These are phyloP conservation scores for Byasa hedistus DNA, from an alignment of 2,888 invertebrate species.

Conservation along the genomic window DNA sequence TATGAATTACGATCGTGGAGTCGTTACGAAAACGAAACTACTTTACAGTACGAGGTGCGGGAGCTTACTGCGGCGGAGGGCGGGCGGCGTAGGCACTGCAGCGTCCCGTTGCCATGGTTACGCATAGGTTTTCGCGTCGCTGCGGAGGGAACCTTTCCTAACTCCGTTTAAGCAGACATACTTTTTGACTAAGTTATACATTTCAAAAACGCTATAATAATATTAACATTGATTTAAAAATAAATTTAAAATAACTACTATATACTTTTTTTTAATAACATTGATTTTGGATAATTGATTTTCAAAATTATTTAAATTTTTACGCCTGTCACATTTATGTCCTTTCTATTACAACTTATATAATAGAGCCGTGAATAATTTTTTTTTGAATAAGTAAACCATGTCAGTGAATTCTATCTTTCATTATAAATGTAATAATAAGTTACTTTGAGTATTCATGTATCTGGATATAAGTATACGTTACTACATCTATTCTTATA, in stretches of 20 bases:
- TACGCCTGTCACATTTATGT: no score
- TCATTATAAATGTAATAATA: no score
- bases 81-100: conserved; percentile 66
- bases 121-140: conserved; percentile 54
- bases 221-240: conserved; percentile 6
- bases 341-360: no score
- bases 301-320: not conserved
- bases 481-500: no score
- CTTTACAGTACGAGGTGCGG: conserved; percentile 46
- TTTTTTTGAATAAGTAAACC: no score
- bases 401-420: no score
- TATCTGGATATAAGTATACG: no score
- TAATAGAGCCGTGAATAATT: no score
- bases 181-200: conserved; percentile 17
- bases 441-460: no score
- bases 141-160: conserved; percentile 40
- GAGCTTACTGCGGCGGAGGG: conserved; percentile 71
- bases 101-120: conserved; percentile 72
- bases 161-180: conserved; percentile 27
- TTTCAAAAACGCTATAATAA: conserved; percentile 13
- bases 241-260: no score
- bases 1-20: conserved; percentile 9
- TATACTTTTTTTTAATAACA: no score
- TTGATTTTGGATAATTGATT: no score
- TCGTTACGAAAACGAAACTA: conserved; percentile 34